Conservation (phyloP, 30 jellyfish, hydroid and myxozoan genomes). For the Clytia hemisphaerica region DNA sequence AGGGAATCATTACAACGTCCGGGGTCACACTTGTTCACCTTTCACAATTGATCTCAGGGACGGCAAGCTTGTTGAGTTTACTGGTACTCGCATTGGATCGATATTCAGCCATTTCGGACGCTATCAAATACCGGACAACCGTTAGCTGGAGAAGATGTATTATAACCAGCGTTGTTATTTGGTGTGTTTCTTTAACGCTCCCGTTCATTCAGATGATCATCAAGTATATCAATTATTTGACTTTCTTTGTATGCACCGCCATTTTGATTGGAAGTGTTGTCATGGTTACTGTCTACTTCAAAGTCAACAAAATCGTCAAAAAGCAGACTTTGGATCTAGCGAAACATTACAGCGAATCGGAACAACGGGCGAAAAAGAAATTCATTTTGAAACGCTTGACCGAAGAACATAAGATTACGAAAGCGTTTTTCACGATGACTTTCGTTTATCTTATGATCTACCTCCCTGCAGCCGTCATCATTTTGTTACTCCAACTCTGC, state of each 20-base stretch:
- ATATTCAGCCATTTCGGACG: slow-evolving; percentile 9
- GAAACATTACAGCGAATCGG: not conserved
- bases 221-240: slow-evolving; percentile 14
- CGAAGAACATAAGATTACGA: slow-evolving; percentile 61
- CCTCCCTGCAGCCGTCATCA: slow-evolving; percentile 69
- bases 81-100: slow-evolving; percentile 18
- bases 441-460: slow-evolving; percentile 48
- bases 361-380: not conserved
- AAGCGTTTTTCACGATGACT: slow-evolving; percentile 52
- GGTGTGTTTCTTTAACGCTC: slow-evolving; percentile 13
- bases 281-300: not conserved
- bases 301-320: not conserved
- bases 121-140: slow-evolving; percentile 7
- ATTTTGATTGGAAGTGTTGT: not conserved
- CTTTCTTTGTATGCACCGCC: slow-evolving; percentile 6
- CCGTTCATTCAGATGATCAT: slow-evolving; percentile 1
- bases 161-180: not conserved
- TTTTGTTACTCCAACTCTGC: slow-evolving; percentile 63
- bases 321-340: too few relatives aligned
- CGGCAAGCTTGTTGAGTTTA: slow-evolving; percentile 21
- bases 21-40: not conserved
- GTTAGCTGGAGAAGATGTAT: slow-evolving; percentile 20
- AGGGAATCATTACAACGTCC: not conserved
- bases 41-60: slow-evolving; percentile 3
- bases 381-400: slow-evolving; percentile 29